Conservation (phyloP, 2,797 vertebrate species). For the Chrysolophus pictus region DNA sequence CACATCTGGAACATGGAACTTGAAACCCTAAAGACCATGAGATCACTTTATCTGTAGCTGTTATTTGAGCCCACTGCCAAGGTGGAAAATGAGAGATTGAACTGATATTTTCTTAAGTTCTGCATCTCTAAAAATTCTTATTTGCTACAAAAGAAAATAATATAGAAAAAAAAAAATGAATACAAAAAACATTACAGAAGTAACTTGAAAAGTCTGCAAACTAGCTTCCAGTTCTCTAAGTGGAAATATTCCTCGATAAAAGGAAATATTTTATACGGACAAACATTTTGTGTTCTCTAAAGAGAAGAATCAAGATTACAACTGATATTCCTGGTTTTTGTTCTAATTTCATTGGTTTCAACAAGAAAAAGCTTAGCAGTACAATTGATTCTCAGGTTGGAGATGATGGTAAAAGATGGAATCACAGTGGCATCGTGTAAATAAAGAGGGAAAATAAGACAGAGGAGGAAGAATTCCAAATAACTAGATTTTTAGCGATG, state of each 20-base stretch:
- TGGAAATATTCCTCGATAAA: not conserved
- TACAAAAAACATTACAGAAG: not conserved
- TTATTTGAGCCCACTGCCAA: not conserved
- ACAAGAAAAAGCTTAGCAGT: not conserved
- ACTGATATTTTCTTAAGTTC: not conserved
- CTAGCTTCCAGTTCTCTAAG: not conserved
- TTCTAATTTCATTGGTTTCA: not conserved
- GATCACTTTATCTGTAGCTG: not conserved
- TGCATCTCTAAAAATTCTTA: not conserved
- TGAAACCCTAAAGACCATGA: not conserved
- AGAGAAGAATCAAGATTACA: not conserved
- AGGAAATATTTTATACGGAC: not conserved
- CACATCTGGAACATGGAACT: not conserved
- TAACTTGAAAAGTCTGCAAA: not conserved
- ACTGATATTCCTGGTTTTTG: not conserved
- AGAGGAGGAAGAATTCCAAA: not conserved
- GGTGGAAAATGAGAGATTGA: not conserved
- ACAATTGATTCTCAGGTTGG: not conserved
- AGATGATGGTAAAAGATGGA: not conserved
- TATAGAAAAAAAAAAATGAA: not conserved
- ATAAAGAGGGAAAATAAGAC: not conserved
- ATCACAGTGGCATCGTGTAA: not conserved
- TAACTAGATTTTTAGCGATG: not conserved
- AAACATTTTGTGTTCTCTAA: not conserved
- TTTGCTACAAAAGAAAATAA: not conserved